phyloP scores from a whole-genome alignment of 1,140 invertebrate genomes.

The Epicauta chinensis region DNA sequence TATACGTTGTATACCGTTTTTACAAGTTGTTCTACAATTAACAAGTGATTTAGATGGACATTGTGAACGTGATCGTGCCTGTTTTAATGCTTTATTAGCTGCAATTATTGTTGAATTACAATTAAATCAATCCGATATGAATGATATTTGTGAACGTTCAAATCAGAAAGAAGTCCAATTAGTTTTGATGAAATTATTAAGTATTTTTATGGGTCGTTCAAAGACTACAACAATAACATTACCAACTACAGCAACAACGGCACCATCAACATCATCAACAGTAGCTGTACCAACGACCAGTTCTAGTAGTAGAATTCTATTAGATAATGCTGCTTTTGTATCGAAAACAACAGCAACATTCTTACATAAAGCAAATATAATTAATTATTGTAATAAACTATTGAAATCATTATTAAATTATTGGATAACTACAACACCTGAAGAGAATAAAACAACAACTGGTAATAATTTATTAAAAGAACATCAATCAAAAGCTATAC shows the following conservation, averaged over 20 bases:
- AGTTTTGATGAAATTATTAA: conserved; percentile 76
- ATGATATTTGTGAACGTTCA: conserved; percentile 51
- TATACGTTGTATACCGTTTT: conserved; percentile 80
- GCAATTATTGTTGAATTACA: conserved; percentile 73
- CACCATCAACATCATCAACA: conserved; percentile 11
- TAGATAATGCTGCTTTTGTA: conserved; percentile 60
- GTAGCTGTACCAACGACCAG: not conserved
- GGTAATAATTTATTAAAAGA: conserved; percentile 67
- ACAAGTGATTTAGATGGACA: conserved; percentile 82
- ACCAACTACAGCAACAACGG: conserved; percentile 23
- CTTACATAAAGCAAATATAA: conserved; percentile 69
- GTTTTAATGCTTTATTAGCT: conserved; percentile 68
- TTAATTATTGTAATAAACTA: conserved; percentile 75
- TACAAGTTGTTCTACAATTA: conserved; percentile 86
- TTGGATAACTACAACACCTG: conserved; percentile 56
- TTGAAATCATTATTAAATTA: conserved; percentile 74
- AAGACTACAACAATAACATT: conserved; percentile 43
- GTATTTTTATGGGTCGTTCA: conserved; percentile 70
- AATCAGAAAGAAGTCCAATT: conserved; percentile 76
- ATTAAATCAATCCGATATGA: conserved; percentile 55
- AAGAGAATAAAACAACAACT: conserved; percentile 46
- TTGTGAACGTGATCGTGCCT: conserved; percentile 70
- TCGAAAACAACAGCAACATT: conserved; percentile 70
- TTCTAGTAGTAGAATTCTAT: conserved; percentile 44
- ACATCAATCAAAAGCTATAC: conserved; percentile 69